Base-by-base conservation (phyloP, 2,888 invertebrate genomes). In the Diogma glabrata region DNA sequence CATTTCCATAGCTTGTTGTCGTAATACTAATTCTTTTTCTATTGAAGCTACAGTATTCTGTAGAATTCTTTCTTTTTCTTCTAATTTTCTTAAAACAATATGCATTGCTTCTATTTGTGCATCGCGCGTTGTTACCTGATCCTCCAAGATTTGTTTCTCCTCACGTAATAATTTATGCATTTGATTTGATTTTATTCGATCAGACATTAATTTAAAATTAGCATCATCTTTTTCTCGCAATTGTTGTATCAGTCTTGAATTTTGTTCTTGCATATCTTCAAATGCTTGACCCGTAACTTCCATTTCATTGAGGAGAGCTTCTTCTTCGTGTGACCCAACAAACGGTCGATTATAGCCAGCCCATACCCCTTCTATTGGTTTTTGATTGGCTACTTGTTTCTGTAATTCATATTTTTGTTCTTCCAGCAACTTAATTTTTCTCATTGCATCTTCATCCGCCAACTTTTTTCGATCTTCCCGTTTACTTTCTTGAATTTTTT, bases 181-280 rank as follows among this genome's bases (percentile, higher is more conserved):
- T 62, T 96, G 95, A 70, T 95, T 95, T 4, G 93, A 87, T 67
- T 94, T 93, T 54, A 95, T 94, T 51, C 94, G 71, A 69, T 97
- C 97, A 0, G 94, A 92, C 95, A 99, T 96, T 5, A 97, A 78
- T 70, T 97, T 96, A 69, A 99, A 95, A 71, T 99, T 97, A 4
- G 96, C 95, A 65, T 97, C 97, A 63, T 95, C 94, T 62, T 97
- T 96, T 68, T 97, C 96, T 3, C 94, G 75, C 52, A 99, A 72
- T 67, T 97, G 96, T 60, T 96, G 94, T 49, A 97, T 87, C 17
- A 97, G 77, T 30, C 95, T 75, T 0, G 92, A 91, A 71, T 96
- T 96, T 72, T 96, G 96, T 63, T 97, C 96, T 72, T 97, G 96
- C 94, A 96, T 95, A 64, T 99, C 97, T 67, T 99, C 97, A 65